Conservation (phyloP, 1,140 invertebrate genomes). For the Tetramorium parvispinum region DNA sequence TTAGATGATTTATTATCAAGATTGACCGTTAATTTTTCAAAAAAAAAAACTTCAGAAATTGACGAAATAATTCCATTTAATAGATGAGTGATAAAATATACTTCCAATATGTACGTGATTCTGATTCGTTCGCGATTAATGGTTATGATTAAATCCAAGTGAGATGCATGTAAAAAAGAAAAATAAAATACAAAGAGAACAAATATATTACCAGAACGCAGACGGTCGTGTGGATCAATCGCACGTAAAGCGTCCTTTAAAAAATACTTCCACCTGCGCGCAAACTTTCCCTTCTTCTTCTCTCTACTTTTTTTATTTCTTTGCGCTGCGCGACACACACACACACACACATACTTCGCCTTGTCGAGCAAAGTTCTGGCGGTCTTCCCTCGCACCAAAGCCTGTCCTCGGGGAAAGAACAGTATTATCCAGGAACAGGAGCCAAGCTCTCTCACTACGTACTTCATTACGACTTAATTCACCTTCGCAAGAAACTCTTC, state of each 20-base stretch:
- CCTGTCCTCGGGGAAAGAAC: slow-evolving; percentile 45
- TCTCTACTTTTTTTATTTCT: slow-evolving; percentile 18
- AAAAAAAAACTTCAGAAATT: not conserved
- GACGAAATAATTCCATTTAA: not conserved
- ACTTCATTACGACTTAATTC: slow-evolving; percentile 78
- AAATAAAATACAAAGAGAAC: slow-evolving; percentile 12
- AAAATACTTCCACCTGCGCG: slow-evolving; percentile 49
- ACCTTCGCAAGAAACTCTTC: slow-evolving; percentile 68
- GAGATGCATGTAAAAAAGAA: not conserved
- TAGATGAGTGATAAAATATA: not conserved
- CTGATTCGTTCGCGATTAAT: not conserved
- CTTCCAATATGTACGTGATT: not conserved
- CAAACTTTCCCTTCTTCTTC: slow-evolving; percentile 50
- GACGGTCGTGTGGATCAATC: slow-evolving; percentile 49
- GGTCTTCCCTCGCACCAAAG: slow-evolving; percentile 1
- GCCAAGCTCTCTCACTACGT: slow-evolving; percentile 62
- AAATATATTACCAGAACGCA: slow-evolving; percentile 42
- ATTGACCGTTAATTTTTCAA: not conserved
- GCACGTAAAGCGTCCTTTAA: slow-evolving; percentile 38
- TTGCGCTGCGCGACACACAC: slow-evolving; percentile 18
- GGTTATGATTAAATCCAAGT: not conserved
- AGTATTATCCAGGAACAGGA: slow-evolving; percentile 37
- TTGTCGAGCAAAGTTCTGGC: slow-evolving; percentile 13
- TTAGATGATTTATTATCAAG: not conserved
- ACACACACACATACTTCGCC: not conserved